phyloP scores from a whole-genome alignment of 2,888 invertebrate species.

The Dromius quadrimaculatus region DNA sequence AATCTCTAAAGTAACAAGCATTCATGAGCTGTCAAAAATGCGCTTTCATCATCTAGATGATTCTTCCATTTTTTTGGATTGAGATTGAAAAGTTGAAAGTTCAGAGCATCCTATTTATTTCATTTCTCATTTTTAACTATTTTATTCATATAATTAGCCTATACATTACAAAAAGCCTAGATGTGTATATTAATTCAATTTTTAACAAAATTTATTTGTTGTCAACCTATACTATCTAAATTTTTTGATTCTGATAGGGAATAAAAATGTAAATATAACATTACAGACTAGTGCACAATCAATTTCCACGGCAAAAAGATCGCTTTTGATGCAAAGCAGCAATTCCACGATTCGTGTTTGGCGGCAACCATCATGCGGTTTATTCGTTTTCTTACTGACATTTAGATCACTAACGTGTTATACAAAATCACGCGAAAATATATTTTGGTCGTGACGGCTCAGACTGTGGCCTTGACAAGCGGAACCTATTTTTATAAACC shows the following conservation, averaged over 20 bases:
- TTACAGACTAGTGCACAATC: conserved; percentile 30
- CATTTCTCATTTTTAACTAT: too few relatives aligned
- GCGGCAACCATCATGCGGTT: conserved; percentile 7
- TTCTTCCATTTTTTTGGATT: too few relatives aligned
- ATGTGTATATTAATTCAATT: not conserved
- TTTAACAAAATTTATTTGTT: not conserved
- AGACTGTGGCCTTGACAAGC: conserved; percentile 29
- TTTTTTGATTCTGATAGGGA: conserved; percentile 17
- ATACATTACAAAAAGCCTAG: too few relatives aligned
- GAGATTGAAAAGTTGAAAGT: too few relatives aligned
- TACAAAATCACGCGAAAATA: conserved; percentile 48
- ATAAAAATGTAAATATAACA: conserved; percentile 25
- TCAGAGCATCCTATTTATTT: too few relatives aligned
- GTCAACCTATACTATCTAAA: not conserved
- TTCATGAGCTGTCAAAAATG: too few relatives aligned
- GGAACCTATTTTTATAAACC: conserved; percentile 44
- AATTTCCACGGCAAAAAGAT: conserved; percentile 8
- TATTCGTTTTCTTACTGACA: conserved; percentile 30
- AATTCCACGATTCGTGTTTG: too few relatives aligned
- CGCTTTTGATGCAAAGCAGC: conserved; percentile 29
- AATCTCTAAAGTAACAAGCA: too few relatives aligned
- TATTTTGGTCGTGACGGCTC: conserved; percentile 47
- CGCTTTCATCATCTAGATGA: too few relatives aligned
- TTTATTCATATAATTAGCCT: too few relatives aligned
- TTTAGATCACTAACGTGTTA: conserved; percentile 39